phyloP scores from a whole-genome alignment of 2,113 vertebrate species.

The Mastomys coucha region DNA sequence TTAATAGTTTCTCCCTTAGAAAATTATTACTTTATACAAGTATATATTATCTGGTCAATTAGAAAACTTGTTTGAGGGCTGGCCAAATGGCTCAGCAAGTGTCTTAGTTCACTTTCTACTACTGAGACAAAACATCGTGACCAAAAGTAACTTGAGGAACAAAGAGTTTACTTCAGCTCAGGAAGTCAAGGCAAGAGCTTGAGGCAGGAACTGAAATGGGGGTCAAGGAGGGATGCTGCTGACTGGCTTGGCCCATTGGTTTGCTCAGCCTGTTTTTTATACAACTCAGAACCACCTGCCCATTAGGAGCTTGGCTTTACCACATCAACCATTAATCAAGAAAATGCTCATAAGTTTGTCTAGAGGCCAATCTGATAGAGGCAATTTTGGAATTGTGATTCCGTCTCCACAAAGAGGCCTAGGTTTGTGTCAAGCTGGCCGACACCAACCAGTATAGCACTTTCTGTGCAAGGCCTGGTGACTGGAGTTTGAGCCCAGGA shows the following conservation, averaged over 20 bases:
- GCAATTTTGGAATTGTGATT: too few relatives aligned
- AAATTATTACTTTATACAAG: neutral
- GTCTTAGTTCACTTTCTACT: neutral
- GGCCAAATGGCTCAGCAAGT: neutral
- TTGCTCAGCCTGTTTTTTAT: neutral
- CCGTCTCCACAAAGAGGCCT: neutral
- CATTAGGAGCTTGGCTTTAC: neutral
- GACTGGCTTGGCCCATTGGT: neutral
- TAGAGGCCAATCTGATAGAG: neutral
- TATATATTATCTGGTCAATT: neutral
- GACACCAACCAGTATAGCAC: neutral
- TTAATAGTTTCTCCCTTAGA: neutral
- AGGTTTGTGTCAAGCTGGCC: neutral
- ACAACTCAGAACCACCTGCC: neutral
- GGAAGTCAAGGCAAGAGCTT: neutral
- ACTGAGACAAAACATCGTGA: neutral
- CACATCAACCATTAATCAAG: neutral
- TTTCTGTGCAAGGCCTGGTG: neutral
- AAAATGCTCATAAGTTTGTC: neutral
- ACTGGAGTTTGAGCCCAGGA: neutral
- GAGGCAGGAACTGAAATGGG: neutral
- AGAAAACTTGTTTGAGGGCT: neutral
- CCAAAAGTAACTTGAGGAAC: neutral
- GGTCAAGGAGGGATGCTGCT: neutral
- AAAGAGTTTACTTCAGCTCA: neutral